These are phyloP conservation scores for Desmophyllum pertusum DNA, from an alignment of 92 coral and sea anemone genomes.

Conservation along the genomic window DNA sequence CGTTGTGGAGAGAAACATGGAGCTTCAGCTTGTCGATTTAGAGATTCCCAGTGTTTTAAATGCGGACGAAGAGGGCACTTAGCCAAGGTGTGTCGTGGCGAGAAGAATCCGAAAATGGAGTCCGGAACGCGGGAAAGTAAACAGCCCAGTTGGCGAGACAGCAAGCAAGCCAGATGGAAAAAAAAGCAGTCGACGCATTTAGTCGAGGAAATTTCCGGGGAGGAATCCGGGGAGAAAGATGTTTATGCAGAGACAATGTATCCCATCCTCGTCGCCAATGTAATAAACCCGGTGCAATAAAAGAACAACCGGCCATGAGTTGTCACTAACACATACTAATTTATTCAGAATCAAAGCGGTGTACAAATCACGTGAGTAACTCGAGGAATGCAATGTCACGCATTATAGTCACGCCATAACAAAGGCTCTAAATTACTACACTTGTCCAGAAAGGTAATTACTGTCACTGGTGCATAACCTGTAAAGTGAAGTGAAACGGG, in stretches of 20 bases:
- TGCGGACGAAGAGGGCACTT: slow-evolving; percentile 56
- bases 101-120: not conserved
- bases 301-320: too few species aligned
- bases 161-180: not conserved
- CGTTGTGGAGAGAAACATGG: slow-evolving; percentile 60
- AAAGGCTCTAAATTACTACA: too few species aligned
- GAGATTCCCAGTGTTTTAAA: slow-evolving; percentile 48
- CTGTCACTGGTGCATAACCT: too few species aligned
- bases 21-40: slow-evolving; percentile 51
- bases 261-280: too few species aligned
- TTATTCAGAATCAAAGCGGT: too few species aligned
- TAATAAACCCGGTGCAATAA: too few species aligned
- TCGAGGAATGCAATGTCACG: too few species aligned
- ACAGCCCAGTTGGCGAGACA: not conserved
- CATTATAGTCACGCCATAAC: too few species aligned
- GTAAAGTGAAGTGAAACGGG: too few species aligned
- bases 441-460: too few species aligned
- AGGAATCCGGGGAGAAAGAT: slow-evolving; percentile 32
- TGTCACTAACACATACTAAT: too few species aligned
- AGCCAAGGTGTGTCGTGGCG: slow-evolving; percentile 33
- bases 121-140: not conserved
- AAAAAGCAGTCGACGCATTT: slow-evolving; percentile 9
- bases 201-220: slow-evolving; percentile 19
- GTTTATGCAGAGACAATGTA: slow-evolving; percentile 21
- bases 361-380: too few species aligned